These are phyloP conservation scores for Cyphomyrus plagiostoma DNA, from an alignment of 2,113 vertebrate species.

Conservation along the genomic window DNA sequence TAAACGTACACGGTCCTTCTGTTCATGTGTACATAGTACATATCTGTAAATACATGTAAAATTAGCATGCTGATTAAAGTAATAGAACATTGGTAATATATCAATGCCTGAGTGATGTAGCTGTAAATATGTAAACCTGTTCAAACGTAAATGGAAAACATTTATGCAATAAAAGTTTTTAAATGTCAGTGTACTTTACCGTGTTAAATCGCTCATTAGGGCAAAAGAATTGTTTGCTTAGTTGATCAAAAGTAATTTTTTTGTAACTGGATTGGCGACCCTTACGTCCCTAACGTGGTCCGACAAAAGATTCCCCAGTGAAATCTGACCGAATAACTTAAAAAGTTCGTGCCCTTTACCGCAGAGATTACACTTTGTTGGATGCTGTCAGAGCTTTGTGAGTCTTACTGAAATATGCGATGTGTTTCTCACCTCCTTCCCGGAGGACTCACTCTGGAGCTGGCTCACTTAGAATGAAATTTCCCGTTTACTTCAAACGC, in stretches of 20 bases:
- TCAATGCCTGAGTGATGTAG: slow-evolving; percentile 26
- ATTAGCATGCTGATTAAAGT: slow-evolving; percentile 33
- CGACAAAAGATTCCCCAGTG: neutral
- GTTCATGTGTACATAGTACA: slow-evolving; percentile 17
- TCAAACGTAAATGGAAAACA: slow-evolving; percentile 22
- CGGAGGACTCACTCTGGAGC: neutral
- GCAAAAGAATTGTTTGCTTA: neutral
- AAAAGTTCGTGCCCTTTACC: neutral
- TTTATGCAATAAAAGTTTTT: slow-evolving; percentile 30
- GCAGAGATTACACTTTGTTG: neutral
- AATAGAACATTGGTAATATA: slow-evolving; percentile 28
- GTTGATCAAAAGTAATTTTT: neutral
- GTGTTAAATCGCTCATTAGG: neutral
- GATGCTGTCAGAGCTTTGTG: neutral
- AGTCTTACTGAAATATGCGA: neutral
- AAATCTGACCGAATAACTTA: neutral
- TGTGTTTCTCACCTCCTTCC: neutral
- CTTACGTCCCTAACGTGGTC: neutral
- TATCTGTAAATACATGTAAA: slow-evolving; percentile 22
- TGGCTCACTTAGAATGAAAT: neutral
- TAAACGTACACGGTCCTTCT: slow-evolving; percentile 23
- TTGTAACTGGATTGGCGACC: neutral
- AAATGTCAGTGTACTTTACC: neutral
- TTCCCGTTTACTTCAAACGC: neutral
- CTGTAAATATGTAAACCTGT: slow-evolving; percentile 29